Base-by-base conservation (phyloP, 1,140 invertebrate genomes). In the Heliconius hermathena region DNA sequence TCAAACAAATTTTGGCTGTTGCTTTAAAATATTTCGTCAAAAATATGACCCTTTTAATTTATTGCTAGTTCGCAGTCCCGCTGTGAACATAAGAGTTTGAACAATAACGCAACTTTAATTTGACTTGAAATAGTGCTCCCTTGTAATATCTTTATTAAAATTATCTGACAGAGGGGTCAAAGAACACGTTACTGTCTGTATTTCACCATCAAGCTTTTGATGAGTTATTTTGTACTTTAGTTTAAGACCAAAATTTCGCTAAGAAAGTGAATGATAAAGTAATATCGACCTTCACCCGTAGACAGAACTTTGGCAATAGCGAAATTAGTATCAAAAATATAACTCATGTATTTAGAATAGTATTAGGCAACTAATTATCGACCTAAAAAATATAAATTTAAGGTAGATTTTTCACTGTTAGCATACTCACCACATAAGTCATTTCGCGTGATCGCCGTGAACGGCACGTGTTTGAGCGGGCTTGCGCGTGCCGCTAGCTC, bases 381-480 rank as follows among this genome's bases (percentile, higher is more conserved):
- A 38, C 73, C 75, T 80, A 86, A 77, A 73, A 0, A 0, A 9
- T 0, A 20, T 41, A 0, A 6, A 0, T 1, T 74, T 86, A 87
- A 60, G 73, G 85, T 82, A 29, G 60, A 66, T 73, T 82, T 73
- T 87, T 79, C 77, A 76, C 26, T 84, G 54, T 74, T 66, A 57
- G n/a, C 1, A 22, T 13, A 20, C 1, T 26, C 5, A 71, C 38
- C 36, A 29, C 20, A 76, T 80, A 80, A 70, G 60, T 77, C 73
- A 71, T 89, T 89, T 82, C 75, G 77, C 9, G 73, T 60, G 72
- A 49, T 66, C 54, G 22, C 54, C 20, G 49, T 33, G 36, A 72
- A 71, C 84, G 76, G 88, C 92, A 92, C 90, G 92, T 88, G 90
- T 90, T 90, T 91, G 91, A 92, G 92, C 93, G 93, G 94, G 93